phyloP scores from a whole-genome alignment of 2,888 invertebrate species.

The Phlogophora meticulosa region DNA sequence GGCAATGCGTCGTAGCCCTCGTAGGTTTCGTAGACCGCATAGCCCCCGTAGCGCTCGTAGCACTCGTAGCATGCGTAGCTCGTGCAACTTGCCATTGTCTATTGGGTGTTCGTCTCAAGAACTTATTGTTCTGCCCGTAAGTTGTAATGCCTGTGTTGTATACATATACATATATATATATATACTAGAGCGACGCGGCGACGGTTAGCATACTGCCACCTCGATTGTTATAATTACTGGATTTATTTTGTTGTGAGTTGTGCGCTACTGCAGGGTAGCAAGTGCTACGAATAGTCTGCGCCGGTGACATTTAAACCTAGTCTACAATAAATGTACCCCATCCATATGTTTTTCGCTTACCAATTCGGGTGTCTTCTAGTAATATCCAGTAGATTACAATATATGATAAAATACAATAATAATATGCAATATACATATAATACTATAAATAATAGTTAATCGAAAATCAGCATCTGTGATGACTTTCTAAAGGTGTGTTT shows the following conservation, averaged over 20 bases:
- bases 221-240: no score
- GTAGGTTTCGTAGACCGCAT: no score
- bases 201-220: background rate
- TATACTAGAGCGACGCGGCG: background rate
- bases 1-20: slow-evolving; percentile 13
- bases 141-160: background rate
- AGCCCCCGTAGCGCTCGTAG: background rate
- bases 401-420: no score
- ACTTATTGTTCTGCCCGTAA: slow-evolving; percentile 1
- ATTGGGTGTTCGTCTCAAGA: slow-evolving; percentile 23
- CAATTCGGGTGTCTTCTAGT: background rate
- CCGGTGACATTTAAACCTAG: background rate
- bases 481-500: no score
- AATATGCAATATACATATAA: no score
- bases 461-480: background rate
- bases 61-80: no score
- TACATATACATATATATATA: no score
- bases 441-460: no score
- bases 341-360: background rate
- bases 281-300: slow-evolving; percentile 10
- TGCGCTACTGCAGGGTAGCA: slow-evolving; percentile 6
- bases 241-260: background rate
- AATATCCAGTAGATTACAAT: background rate
- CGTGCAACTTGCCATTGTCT: no score
- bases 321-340: background rate